Conservation (phyloP, 37 sponge, comb jelly and placozoan genomes). For the Ianthella basta region DNA sequence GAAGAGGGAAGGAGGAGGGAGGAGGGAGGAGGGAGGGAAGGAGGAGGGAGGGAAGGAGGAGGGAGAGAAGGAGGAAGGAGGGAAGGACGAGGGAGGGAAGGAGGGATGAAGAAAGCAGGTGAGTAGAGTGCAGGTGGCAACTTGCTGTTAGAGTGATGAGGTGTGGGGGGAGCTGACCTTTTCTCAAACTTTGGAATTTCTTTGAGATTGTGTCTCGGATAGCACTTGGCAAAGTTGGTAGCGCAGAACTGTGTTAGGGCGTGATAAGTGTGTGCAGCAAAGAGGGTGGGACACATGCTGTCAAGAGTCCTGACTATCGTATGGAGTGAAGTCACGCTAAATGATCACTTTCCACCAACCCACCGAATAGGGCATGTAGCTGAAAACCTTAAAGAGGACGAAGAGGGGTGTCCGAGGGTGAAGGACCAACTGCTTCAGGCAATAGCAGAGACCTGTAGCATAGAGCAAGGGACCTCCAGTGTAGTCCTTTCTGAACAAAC, state of each 20-base stretch:
- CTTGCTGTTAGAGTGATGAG: too few relatives aligned
- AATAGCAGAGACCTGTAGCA: constrained; percentile 37
- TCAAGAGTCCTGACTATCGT: too few relatives aligned
- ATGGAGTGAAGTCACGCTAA: too few relatives aligned
- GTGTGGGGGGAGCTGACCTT: neutral
- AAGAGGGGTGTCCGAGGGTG: constrained; percentile 74
- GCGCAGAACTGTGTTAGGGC: too few relatives aligned
- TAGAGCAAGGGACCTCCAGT: constrained; percentile 75
- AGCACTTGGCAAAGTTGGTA: constrained; percentile 2
- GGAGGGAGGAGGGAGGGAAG: neutral
- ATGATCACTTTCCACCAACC: neutral
- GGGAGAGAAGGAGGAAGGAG: constrained; percentile 9
- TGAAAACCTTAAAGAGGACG: constrained; percentile 59
- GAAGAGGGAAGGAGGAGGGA: constrained; percentile 19
- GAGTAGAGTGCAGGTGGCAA: neutral
- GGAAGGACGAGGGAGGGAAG: neutral
- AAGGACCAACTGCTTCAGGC: constrained; percentile 46
- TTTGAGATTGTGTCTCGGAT: constrained; percentile 54
- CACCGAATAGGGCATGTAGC: constrained; percentile 77
- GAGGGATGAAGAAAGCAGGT: too few relatives aligned
- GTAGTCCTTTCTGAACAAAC: constrained; percentile 59
- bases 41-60: constrained; percentile 16
- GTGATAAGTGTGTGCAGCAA: too few relatives aligned
- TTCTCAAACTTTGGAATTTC: constrained; percentile 53
- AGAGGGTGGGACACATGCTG: too few relatives aligned